Percentiles rank a stretch among this genome's conserved stretches.
These are phyloP conservation scores for Paraescarpia echinospica DNA, from an alignment of 1,140 invertebrate species.

Conservation along the genomic window DNA sequence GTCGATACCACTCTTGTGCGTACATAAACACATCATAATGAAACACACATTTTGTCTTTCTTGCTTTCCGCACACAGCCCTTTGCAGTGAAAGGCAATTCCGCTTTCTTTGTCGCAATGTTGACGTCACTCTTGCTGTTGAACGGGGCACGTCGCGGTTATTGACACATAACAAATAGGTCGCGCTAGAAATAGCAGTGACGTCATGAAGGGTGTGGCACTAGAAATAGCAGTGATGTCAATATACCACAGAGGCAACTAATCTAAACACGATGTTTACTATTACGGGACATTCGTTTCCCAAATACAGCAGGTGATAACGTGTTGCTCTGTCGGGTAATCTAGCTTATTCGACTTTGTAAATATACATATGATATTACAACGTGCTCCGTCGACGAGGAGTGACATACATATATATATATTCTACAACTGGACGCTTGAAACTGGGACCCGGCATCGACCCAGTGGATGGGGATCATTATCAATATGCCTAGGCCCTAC, in stretches of 20 bases:
- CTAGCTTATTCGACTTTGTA: neutral
- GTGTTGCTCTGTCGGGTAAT: neutral
- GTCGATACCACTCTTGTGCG: neutral
- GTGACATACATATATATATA: neutral
- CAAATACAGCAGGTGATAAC: neutral
- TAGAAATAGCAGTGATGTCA: neutral
- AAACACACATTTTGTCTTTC: neutral
- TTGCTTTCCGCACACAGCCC: neutral
- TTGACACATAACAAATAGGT: neutral
- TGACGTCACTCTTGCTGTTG: neutral
- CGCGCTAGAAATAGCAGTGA: neutral
- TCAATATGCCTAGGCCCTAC: neutral
- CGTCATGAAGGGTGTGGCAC: neutral
- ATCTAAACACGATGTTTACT: neutral
- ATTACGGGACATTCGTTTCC: neutral
- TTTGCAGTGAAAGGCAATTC: neutral
- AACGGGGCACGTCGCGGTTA: neutral
- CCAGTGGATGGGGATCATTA: neutral
- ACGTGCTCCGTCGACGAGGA: neutral
- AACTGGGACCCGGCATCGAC: neutral
- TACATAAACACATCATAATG: neutral
- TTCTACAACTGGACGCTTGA: neutral
- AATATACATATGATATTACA: neutral
- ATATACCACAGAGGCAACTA: too few relatives aligned
- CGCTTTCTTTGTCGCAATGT: neutral